Evolutionary conservation across 2,797 vertebrate species (phyloP), one percentile per base, ranked within the genome.

Genomic region (Arnoldichthys spilopterus): DNA sequence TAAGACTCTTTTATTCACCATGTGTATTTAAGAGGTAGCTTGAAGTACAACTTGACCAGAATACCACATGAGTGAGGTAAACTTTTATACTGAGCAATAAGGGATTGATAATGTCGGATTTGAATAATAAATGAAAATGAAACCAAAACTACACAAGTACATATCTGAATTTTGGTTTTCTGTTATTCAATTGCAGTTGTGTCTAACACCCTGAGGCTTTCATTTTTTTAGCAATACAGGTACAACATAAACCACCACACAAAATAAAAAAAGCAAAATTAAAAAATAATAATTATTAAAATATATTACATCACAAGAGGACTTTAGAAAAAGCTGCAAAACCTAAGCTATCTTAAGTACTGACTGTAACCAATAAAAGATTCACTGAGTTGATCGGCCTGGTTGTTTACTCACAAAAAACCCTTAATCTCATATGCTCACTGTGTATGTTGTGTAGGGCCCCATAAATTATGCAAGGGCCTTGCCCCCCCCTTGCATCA

Each of bases 1-100:
- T 13, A 58, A 58, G 12, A 12, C 2, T 58, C 11, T n/a, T n/a
- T n/a, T n/a, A n/a, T n/a, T n/a, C n/a, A 53, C 20, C 1, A 61
- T 62, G 59, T 32, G 18, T 30, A 62, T 62, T 32, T 20, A 62
- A 62, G 59, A 62, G 59, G 59, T 62, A 62, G 59, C 16, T 32
- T 2, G 34, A 13, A 34, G 6, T 61, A 58, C 54, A 13, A 15
- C 8, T 15, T 58, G 54, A 30, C 3, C 26, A 16, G 5, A 30
- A 26, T 47, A 20, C 58, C 58, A 62, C 7, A 62, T 1, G 5
- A 7, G 13, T 61, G 28, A 61, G 24, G 24, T 58, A 58, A 58
- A 18, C 30, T 7, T 16, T 8, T 9, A 32, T 7, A 16, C 15
- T 34, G 28, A 16, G 16, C 28, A 62, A 30, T 30, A 4, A 11